These are phyloP conservation scores for Germaria angustata DNA, from an alignment of 2,888 invertebrate species.

Conservation along the genomic window DNA sequence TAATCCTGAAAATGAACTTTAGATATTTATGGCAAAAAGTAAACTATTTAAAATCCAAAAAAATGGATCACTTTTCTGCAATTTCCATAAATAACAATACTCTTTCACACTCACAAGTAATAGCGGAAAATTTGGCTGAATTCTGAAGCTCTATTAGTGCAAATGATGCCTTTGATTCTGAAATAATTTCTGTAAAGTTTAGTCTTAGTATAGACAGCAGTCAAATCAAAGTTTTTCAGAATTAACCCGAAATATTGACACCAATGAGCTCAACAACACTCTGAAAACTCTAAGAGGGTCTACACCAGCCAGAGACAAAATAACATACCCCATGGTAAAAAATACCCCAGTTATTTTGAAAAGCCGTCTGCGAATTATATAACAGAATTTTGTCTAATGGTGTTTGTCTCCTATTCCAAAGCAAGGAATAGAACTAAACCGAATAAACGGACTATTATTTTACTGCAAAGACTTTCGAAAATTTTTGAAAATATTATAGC, in stretches of 20 bases:
- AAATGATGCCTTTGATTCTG: not conserved
- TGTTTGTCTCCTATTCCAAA: not conserved
- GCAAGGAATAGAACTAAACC: not conserved
- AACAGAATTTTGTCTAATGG: constrained; percentile 8
- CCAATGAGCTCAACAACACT: not conserved
- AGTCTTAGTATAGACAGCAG: not conserved
- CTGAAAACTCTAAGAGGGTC: not conserved
- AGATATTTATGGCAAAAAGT: not conserved
- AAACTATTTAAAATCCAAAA: not conserved
- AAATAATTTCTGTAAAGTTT: too few species aligned
- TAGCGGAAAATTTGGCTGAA: not conserved
- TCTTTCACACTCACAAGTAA: not conserved
- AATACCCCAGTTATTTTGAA: not conserved
- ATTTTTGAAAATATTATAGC: constrained; percentile 21
- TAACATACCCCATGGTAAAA: constrained; percentile 24
- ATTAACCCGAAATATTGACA: not conserved
- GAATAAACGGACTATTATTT: not conserved
- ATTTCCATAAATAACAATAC: not conserved
- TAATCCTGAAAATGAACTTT: not conserved
- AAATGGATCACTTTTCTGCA: not conserved
- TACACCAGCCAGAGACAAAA: not conserved
- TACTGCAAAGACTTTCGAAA: constrained; percentile 28
- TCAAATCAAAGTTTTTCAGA: not conserved
- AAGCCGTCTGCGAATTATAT: not conserved
- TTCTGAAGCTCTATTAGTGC: constrained; percentile 3